These are phyloP conservation scores for Lasiommata megera DNA, from an alignment of 2,888 invertebrate species.

Conservation along the genomic window DNA sequence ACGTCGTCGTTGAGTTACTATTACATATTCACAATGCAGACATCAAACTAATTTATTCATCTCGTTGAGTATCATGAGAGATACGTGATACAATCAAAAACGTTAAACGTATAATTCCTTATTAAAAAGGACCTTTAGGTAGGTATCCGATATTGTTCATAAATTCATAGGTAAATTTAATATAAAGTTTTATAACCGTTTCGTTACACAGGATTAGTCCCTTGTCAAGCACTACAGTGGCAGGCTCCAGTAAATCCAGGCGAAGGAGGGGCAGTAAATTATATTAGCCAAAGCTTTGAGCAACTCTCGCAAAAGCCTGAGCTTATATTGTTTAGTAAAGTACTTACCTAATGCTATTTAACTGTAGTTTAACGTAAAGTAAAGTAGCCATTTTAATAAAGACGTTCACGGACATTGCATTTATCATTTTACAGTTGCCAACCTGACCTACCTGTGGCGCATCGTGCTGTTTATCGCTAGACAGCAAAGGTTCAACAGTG, in stretches of 20 bases:
- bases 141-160: background rate
- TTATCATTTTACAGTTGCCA: no score
- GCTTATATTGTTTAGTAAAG: constrained; percentile 13
- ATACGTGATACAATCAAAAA: no score
- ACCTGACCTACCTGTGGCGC: no score
- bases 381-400: background rate
- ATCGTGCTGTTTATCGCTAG: no score
- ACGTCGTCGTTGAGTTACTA: no score
- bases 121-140: no score
- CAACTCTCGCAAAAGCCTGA: constrained; percentile 5
- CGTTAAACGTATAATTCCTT: no score
- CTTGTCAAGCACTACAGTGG: constrained; percentile 4
- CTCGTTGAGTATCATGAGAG: no score
- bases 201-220: constrained; percentile 29
- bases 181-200: background rate
- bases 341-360: background rate
- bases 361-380: background rate
- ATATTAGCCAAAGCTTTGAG: constrained; percentile 13
- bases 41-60: no score
- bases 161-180: constrained; percentile 1
- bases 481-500: no score
- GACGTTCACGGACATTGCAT: no score
- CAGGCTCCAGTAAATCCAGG: constrained; percentile 17
- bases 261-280: constrained; percentile 18
- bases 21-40: no score